Evolutionary conservation across 2,113 vertebrate genomes (phyloP).

Genomic region (Myiagra hebetior): DNA sequence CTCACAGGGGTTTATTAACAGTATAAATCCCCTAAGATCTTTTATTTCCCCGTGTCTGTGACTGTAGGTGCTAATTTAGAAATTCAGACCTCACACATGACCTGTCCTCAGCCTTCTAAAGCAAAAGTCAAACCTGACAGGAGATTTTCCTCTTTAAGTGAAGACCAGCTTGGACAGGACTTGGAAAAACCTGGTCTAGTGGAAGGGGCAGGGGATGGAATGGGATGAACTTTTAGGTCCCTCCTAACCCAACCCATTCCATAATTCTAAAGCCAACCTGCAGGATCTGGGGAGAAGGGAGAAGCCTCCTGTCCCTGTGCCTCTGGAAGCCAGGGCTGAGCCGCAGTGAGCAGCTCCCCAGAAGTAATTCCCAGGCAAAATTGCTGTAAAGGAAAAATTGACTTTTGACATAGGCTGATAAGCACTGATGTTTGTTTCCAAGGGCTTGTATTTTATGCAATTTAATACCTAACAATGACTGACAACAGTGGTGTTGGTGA

Average conservation of each 20-base stretch:
- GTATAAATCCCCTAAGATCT: background rate
- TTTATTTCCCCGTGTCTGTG: background rate
- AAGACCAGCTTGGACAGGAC: background rate
- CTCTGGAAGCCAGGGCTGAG: background rate
- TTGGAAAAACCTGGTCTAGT: background rate
- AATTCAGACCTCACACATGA: background rate
- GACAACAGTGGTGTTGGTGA: slow-evolving; percentile 3
- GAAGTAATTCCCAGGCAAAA: slow-evolving; percentile 37
- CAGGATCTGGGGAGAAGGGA: background rate
- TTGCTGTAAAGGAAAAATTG: slow-evolving; percentile 58
- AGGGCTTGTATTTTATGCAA: slow-evolving; percentile 56
- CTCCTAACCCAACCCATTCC: background rate
- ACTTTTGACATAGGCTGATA: slow-evolving; percentile 64
- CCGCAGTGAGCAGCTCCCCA: background rate
- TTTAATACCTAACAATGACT: slow-evolving; percentile 61
- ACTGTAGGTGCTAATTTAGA: background rate
- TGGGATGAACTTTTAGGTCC: background rate
- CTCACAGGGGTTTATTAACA: background rate
- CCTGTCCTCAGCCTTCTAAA: background rate
- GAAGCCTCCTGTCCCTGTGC: background rate
- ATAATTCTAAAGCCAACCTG: background rate
- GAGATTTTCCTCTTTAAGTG: background rate
- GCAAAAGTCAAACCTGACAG: background rate
- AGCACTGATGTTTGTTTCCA: slow-evolving; percentile 56
- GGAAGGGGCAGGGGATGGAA: background rate